Base-by-base conservation (phyloP, 2,113 vertebrate species). In the Hippopotamus amphibius region DNA sequence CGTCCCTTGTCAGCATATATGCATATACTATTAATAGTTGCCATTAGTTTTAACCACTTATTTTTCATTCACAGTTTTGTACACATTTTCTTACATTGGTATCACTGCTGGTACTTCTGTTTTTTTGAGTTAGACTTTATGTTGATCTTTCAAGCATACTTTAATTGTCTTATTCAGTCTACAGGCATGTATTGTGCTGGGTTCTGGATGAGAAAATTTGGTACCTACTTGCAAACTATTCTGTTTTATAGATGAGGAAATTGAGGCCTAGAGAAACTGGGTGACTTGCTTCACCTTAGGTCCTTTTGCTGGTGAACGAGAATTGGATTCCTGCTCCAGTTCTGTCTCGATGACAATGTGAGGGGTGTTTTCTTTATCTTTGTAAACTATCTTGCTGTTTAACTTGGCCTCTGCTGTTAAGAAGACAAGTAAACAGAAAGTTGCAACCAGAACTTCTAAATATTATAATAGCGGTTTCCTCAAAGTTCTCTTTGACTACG, bases 321-420 rank as follows among this genome's bases (percentile, higher is more conserved):
- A 43, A 1, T 12, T 41, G 57, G 88, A 61, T 37, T 48, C 81
- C 30, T 65, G 53, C n/a, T 24, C n/a, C 16, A 14, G 69, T 48
- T 57, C 21, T n/a, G 0, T 61, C 13, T 93, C 37, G 8, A 1
- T 15, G 0, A 2, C 13, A 65, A n/a, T 9, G 17, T 4, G 1
- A 57, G 50, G 53, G 17, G 43, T 83, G 61, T 71, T 57, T 57
- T 24, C 72, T 21, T 77, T 41, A 7, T 46, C 33, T 43, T 57
- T 55, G 59, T 59, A 22, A 43, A 50, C 17, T 14, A 0, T 79
- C 83, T 76, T 17, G 10, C 55, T 22, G 3, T 82, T 93, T 46
- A 61, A n/a, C 26, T 69, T 48, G 33, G 65, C 28, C 8, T 88
- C 17, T 79, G 66, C 53, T 53, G 30, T 72, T 37, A 19, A 53